Evolutionary conservation across 2,888 invertebrate species (phyloP).

Genomic region (Atrina japonica): DNA sequence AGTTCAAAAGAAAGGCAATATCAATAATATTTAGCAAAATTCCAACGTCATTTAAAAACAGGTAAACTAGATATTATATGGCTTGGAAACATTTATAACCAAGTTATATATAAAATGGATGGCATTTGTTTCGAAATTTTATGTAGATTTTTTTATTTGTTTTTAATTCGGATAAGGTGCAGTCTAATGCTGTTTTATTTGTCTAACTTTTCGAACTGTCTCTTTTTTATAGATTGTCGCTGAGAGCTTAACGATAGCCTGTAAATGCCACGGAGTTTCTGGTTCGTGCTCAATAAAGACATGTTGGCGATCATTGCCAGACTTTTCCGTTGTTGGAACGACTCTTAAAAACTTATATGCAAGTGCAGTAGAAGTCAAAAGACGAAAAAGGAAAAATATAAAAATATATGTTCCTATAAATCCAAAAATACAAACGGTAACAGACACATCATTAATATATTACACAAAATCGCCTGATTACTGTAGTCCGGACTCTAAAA

Average conservation of each 20-base stretch:
- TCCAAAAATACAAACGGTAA: conserved; percentile 78
- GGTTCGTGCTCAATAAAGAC: conserved; percentile 91
- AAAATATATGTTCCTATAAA: conserved; percentile 79
- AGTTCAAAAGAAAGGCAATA: too few relatives aligned
- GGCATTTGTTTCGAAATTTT: too few relatives aligned
- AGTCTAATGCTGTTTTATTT: too few relatives aligned
- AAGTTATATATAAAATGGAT: too few relatives aligned
- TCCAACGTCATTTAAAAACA: too few relatives aligned
- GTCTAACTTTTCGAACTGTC: too few relatives aligned
- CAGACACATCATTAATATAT: conserved; percentile 86
- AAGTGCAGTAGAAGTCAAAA: conserved; percentile 78
- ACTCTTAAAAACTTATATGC: conserved; percentile 85
- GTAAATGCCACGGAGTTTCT: conserved; percentile 92
- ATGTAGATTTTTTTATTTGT: too few relatives aligned
- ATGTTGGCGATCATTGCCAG: conserved; percentile 89
- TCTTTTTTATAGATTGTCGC: conserved; percentile 84
- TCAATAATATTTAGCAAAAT: too few relatives aligned
- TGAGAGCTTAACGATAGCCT: conserved; percentile 85
- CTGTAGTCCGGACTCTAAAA: conserved; percentile 87
- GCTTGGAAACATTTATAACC: too few relatives aligned
- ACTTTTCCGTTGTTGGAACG: conserved; percentile 82
- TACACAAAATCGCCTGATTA: conserved; percentile 91
- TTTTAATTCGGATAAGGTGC: too few relatives aligned
- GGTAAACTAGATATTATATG: too few relatives aligned
- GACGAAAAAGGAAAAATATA: conserved; percentile 61